These are phyloP conservation scores for Azorinus chamasolen DNA, from an alignment of 2,888 invertebrate species.

Conservation along the genomic window DNA sequence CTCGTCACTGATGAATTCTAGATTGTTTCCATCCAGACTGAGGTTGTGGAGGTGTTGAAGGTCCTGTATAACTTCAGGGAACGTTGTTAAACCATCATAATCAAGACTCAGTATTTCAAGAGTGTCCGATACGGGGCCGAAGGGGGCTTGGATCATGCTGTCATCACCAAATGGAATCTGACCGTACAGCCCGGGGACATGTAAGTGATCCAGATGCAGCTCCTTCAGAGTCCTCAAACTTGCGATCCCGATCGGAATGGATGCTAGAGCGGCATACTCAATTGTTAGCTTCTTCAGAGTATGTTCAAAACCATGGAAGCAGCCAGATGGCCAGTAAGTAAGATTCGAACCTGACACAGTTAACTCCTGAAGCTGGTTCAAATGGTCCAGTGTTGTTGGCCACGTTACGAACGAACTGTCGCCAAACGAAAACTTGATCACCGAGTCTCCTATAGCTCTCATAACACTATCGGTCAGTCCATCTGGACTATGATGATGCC, in stretches of 20 bases:
- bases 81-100: constrained; percentile 64
- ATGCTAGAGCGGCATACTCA: constrained; percentile 51
- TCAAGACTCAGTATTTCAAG: constrained; percentile 60
- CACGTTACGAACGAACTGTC: constrained; percentile 45
- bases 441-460: constrained; percentile 32
- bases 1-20: constrained; percentile 70
- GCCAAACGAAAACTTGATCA: constrained; percentile 62
- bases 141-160: constrained; percentile 60
- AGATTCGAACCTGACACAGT: constrained; percentile 50
- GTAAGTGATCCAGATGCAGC: constrained; percentile 64
- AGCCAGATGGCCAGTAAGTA: constrained; percentile 46
- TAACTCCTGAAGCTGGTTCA: constrained; percentile 58
- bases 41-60: constrained; percentile 47
- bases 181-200: constrained; percentile 17
- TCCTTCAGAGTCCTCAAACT: constrained; percentile 41
- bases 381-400: constrained; percentile 60
- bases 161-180: constrained; percentile 46
- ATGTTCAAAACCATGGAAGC: constrained; percentile 65
- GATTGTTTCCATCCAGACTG: constrained; percentile 60
- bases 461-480: constrained; percentile 51
- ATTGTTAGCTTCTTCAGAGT: constrained; percentile 60
- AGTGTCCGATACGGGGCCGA: constrained; percentile 38
- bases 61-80: constrained; percentile 60
- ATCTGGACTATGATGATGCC: constrained; percentile 23
- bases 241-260: constrained; percentile 59